phyloP scores from a whole-genome alignment of 1,140 invertebrate species.

The Ips typographus region DNA sequence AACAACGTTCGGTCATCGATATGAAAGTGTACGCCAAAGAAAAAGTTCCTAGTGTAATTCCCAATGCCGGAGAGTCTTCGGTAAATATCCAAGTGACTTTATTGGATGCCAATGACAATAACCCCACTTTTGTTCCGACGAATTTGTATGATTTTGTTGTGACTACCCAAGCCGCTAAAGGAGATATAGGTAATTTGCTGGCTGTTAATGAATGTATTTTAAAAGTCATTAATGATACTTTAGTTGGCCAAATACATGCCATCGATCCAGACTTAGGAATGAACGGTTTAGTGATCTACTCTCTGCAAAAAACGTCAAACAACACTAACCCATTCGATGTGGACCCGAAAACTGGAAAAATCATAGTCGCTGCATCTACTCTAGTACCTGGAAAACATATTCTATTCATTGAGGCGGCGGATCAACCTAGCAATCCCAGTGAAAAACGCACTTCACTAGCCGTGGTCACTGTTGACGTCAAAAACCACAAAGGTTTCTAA shows the following conservation, averaged over 20 bases:
- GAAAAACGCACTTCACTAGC: slow-evolving; percentile 78
- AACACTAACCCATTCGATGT: slow-evolving; percentile 68
- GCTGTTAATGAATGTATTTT: neutral
- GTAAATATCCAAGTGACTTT: slow-evolving; percentile 76
- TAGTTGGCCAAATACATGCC: slow-evolving; percentile 75
- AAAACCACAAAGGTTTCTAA: slow-evolving; percentile 55
- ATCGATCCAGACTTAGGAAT: slow-evolving; percentile 78
- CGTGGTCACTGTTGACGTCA: slow-evolving; percentile 76
- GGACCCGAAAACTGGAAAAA: slow-evolving; percentile 68
- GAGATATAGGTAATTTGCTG: slow-evolving; percentile 49
- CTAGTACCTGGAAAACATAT: slow-evolving; percentile 69
- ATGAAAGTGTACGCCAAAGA: slow-evolving; percentile 78
- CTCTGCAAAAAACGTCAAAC: slow-evolving; percentile 70
- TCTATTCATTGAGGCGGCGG: slow-evolving; percentile 78
- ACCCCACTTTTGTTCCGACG: slow-evolving; percentile 77
- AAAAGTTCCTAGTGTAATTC: slow-evolving; percentile 64
- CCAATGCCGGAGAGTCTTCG: slow-evolving; percentile 57
- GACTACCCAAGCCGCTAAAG: slow-evolving; percentile 65
- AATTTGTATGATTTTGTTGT: slow-evolving; percentile 79
- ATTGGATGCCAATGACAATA: slow-evolving; percentile 85
- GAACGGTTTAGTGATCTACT: slow-evolving; percentile 79
- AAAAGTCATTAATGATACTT: neutral
- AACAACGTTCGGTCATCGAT: slow-evolving; percentile 66
- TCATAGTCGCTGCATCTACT: slow-evolving; percentile 69
- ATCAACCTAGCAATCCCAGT: slow-evolving; percentile 78